Percentiles rank a stretch among this genome's conserved stretches.
Conservation (phyloP, 2,113 vertebrate genomes). For the Peromyscus californicus region DNA sequence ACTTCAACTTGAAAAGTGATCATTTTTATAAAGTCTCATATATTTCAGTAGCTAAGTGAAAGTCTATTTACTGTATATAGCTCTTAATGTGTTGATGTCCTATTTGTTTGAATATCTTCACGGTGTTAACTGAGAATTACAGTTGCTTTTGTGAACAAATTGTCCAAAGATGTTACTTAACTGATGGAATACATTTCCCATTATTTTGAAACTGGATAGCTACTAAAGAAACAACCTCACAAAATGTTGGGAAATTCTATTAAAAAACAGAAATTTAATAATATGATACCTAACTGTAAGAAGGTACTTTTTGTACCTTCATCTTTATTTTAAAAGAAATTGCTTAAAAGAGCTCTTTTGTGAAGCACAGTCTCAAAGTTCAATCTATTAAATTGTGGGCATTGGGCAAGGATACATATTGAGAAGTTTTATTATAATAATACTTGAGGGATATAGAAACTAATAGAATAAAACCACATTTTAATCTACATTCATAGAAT, state of each 20-base stretch:
- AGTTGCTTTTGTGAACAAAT: neutral
- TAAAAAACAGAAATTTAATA: neutral
- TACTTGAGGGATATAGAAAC: neutral
- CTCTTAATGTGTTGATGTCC: neutral
- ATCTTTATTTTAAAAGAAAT: neutral
- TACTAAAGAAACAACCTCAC: neutral
- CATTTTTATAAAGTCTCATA: neutral
- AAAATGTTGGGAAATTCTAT: neutral
- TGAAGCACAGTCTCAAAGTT: neutral
- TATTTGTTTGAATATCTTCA: constrained; percentile 8
- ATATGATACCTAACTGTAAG: neutral
- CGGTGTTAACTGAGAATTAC: neutral
- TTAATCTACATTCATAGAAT: neutral
- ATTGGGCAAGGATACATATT: neutral
- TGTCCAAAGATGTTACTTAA: neutral
- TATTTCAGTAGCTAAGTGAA: neutral
- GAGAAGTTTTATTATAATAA: neutral
- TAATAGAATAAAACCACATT: neutral
- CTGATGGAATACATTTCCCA: neutral
- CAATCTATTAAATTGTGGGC: neutral
- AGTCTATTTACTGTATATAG: neutral
- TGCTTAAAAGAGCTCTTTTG: neutral
- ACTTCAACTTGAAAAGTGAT: neutral
- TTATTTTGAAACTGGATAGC: neutral
- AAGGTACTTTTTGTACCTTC: neutral